Percentiles rank a stretch among this genome's conserved stretches.
Conservation (phyloP, 2,888 invertebrate genomes). For the Acleris holmiana region DNA sequence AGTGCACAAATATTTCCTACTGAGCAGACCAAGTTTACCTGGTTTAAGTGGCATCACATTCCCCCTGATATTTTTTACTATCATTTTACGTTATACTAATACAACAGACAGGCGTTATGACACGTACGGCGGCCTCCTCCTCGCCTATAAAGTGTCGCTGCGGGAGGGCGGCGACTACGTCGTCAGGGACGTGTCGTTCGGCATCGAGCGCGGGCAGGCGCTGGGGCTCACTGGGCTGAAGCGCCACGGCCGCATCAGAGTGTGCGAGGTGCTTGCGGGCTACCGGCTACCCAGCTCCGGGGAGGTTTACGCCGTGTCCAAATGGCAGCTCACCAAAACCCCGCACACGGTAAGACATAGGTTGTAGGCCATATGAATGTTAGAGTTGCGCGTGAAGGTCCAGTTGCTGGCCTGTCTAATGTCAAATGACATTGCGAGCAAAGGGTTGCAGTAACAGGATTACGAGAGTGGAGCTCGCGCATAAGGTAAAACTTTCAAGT, state of each 20-base stretch:
- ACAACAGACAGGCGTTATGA: slow-evolving; percentile 48
- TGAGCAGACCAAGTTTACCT: too few species aligned
- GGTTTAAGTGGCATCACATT: too few species aligned
- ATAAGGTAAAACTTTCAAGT: too few species aligned
- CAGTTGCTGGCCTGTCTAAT: too few species aligned
- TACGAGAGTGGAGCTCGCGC: too few species aligned
- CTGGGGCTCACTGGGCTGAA: slow-evolving; percentile 65
- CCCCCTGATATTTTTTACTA: too few species aligned
- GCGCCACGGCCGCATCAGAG: slow-evolving; percentile 55
- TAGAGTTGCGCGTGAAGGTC: too few species aligned
- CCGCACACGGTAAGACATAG: slow-evolving; percentile 54
- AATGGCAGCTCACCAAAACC: slow-evolving; percentile 51
- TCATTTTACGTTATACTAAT: background rate
- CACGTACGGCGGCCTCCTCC: slow-evolving; percentile 63
- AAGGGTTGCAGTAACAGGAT: too few species aligned
- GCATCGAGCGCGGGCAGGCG: slow-evolving; percentile 64
- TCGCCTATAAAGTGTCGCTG: slow-evolving; percentile 53
- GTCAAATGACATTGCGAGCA: too few species aligned
- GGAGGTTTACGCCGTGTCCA: slow-evolving; percentile 57
- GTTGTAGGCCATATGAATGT: too few species aligned
- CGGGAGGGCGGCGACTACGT: slow-evolving; percentile 46
- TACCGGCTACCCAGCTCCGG: slow-evolving; percentile 56
- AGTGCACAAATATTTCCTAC: too few species aligned
- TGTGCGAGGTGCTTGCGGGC: slow-evolving; percentile 64
- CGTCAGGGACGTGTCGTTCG: slow-evolving; percentile 57